phyloP scores from a whole-genome alignment of 2,797 vertebrate genomes.

The Capromys pilorides region DNA sequence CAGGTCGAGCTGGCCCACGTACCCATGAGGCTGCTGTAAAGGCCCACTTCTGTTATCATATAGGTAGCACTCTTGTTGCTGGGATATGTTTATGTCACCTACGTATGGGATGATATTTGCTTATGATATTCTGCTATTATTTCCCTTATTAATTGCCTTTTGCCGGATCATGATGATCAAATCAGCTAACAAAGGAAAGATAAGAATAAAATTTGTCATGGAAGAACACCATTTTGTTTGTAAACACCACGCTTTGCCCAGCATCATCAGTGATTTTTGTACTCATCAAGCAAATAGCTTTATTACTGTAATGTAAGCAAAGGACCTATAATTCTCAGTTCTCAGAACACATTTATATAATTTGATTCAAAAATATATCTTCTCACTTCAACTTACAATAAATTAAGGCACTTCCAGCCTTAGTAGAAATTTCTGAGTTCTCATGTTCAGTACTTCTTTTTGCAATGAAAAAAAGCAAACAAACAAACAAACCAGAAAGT shows the following conservation, averaged over 20 bases:
- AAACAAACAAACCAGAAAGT: no score
- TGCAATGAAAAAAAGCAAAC: neutral
- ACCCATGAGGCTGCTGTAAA: neutral
- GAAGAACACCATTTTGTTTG: conserved; percentile 50
- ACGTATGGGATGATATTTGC: neutral
- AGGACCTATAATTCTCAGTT: conserved; percentile 57
- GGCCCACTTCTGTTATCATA: neutral
- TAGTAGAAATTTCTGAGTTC: conserved; percentile 7
- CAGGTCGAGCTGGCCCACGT: neutral
- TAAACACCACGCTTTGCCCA: conserved; percentile 16
- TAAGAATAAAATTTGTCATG: conserved; percentile 13
- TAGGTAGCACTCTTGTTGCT: neutral
- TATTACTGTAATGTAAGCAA: conserved; percentile 68
- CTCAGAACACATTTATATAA: conserved; percentile 56
- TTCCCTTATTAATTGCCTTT: neutral
- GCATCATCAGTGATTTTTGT: conserved; percentile 33
- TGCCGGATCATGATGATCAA: neutral
- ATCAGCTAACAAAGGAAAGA: conserved; percentile 6
- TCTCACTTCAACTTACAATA: conserved; percentile 62
- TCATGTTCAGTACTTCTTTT: neutral
- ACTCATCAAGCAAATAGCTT: conserved; percentile 58
- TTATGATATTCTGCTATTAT: neutral
- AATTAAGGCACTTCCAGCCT: conserved; percentile 39
- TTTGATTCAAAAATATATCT: conserved; percentile 71
- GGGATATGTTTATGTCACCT: neutral